These are phyloP conservation scores for Drosophila robusta DNA, from an alignment of 2,888 invertebrate species.

Conservation along the genomic window DNA sequence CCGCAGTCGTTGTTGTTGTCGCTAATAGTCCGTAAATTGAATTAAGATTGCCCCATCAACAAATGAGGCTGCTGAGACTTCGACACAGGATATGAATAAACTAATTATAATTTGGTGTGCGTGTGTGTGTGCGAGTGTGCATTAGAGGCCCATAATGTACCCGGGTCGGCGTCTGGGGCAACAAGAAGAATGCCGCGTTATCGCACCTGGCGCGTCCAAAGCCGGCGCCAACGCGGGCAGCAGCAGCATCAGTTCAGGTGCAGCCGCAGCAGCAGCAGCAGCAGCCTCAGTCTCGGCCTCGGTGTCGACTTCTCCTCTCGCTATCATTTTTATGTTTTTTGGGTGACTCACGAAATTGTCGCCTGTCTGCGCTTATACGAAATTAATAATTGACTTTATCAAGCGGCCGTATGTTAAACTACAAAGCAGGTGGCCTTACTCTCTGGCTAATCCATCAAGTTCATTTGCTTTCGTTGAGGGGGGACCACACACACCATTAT, in stretches of 20 bases:
- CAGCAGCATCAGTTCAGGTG: slow-evolving; percentile 56
- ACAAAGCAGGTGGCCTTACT: slow-evolving; percentile 55
- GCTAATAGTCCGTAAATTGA: slow-evolving; percentile 70
- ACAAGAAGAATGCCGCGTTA: slow-evolving; percentile 74
- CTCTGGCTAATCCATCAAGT: slow-evolving; percentile 66
- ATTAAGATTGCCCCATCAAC: slow-evolving; percentile 76
- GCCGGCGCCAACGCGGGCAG: slow-evolving; percentile 68
- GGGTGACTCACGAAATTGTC: slow-evolving; percentile 71
- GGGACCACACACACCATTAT: slow-evolving; percentile 58
- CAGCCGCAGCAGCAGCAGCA: slow-evolving; percentile 27
- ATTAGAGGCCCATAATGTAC: slow-evolving; percentile 72
- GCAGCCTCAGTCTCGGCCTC: slow-evolving; percentile 5
- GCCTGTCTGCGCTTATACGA: slow-evolving; percentile 51
- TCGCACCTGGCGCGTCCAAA: slow-evolving; percentile 74
- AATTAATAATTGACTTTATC: slow-evolving; percentile 80
- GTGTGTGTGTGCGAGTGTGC: slow-evolving; percentile 45
- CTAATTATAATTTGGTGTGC: slow-evolving; percentile 73
- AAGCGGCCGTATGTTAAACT: slow-evolving; percentile 48
- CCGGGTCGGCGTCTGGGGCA: slow-evolving; percentile 59
- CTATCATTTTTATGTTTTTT: slow-evolving; percentile 64
- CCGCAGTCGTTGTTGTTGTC: slow-evolving; percentile 29
- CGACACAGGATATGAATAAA: slow-evolving; percentile 80
- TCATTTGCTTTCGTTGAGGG: slow-evolving; percentile 6
- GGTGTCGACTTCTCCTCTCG: slow-evolving; percentile 13
- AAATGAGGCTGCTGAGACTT: slow-evolving; percentile 73